Evolutionary conservation across 2,113 vertebrate species (phyloP).

Genomic region (Fregetta grallaria): DNA sequence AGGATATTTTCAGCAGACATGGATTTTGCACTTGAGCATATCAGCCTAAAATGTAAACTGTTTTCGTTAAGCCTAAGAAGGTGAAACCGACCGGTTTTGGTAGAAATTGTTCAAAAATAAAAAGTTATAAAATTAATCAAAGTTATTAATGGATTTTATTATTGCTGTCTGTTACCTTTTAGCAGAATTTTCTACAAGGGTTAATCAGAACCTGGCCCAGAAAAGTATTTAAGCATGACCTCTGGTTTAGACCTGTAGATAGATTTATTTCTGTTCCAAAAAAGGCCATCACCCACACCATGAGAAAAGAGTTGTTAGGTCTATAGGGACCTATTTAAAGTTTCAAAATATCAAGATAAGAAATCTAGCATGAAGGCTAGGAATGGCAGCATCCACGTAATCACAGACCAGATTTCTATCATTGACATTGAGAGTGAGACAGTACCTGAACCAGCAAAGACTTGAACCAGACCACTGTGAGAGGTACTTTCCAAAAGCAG

Average conservation of each 20-base stretch:
- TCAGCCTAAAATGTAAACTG: neutral
- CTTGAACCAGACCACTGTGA: neutral
- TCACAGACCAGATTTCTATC: neutral
- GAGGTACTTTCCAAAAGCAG: neutral
- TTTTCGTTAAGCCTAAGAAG: neutral
- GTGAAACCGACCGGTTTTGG: neutral
- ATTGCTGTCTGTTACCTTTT: neutral
- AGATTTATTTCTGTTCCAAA: neutral
- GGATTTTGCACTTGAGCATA: neutral
- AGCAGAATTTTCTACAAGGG: neutral
- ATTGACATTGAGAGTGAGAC: neutral
- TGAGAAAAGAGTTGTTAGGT: neutral
- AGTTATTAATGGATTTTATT: neutral
- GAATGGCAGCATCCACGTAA: neutral
- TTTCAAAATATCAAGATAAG: neutral
- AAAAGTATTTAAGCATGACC: neutral
- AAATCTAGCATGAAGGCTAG: neutral
- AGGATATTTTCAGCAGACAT: neutral
- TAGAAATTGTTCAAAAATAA: neutral
- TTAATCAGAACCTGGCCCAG: neutral
- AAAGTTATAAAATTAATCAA: neutral
- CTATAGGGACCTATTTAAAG: neutral
- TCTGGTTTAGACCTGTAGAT: neutral
- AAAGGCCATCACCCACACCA: neutral
- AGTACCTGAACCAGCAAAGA: neutral